Conservation (phyloP, 2,888 invertebrate species). For the Hanleya hanleyi region DNA sequence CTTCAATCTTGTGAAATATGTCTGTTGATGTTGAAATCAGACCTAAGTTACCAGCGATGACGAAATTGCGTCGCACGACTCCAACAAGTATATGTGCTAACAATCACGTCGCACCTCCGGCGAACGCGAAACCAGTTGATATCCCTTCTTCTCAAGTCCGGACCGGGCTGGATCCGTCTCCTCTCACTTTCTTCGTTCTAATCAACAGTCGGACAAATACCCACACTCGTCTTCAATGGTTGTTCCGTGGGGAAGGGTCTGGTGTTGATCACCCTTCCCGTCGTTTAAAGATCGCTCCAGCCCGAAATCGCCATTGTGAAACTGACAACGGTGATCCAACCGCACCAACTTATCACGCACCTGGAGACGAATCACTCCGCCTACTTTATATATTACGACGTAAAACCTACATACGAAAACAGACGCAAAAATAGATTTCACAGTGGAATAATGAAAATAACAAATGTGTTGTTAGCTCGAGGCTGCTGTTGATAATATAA, state of each 20-base stretch:
- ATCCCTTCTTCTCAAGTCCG: not conserved
- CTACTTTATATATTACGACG: too few relatives aligned
- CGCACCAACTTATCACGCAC: not conserved
- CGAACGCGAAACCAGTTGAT: not conserved
- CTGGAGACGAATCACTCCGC: too few relatives aligned
- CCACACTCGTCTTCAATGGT: not conserved
- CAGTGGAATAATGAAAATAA: too few relatives aligned
- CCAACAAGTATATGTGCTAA: not conserved
- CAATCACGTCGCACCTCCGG: not conserved
- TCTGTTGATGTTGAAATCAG: not conserved
- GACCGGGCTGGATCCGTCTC: too few relatives aligned
- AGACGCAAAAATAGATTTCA: too few relatives aligned
- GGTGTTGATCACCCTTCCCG: slow-evolving; percentile 9
- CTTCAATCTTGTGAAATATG: not conserved
- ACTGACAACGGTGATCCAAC: not conserved
- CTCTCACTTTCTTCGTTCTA: too few relatives aligned
- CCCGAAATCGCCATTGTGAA: slow-evolving; percentile 1
- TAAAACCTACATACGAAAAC: too few relatives aligned
- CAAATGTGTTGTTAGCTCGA: too few relatives aligned
- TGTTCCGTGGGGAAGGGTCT: slow-evolving; percentile 2
- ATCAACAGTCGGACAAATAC: slow-evolving; percentile 10
- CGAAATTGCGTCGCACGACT: not conserved
- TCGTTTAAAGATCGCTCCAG: not conserved
- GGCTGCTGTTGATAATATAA: too few relatives aligned
- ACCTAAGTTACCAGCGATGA: not conserved